These are phyloP conservation scores for Pavo muticus DNA, from an alignment of 2,113 vertebrate species.

Conservation along the genomic window DNA sequence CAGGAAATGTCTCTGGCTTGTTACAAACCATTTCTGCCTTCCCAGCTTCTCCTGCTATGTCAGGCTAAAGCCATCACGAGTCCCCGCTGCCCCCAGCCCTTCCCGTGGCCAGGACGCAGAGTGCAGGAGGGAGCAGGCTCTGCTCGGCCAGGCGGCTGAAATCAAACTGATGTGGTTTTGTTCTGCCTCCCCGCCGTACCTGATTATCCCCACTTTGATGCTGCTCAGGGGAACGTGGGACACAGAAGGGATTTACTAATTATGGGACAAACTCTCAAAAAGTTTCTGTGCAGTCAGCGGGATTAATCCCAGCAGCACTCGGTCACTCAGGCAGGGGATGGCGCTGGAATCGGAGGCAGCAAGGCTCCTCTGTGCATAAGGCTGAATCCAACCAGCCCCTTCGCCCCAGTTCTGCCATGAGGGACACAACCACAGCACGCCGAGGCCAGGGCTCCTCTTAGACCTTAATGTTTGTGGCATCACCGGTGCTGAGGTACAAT, in stretches of 20 bases:
- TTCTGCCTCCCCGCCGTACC: constrained; percentile 46
- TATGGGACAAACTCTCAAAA: constrained; percentile 44
- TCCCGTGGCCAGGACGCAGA: not conserved
- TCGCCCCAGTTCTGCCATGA: not conserved
- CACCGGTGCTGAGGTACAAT: too few species aligned
- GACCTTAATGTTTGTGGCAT: not conserved
- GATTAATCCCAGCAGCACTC: constrained; percentile 48
- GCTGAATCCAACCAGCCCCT: fast-evolving
- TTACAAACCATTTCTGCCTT: not conserved
- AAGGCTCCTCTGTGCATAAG: not conserved
- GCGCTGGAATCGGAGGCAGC: not conserved
- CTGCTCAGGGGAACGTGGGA: not conserved
- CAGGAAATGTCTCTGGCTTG: not conserved
- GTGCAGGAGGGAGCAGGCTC: constrained; percentile 22
- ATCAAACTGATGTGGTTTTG: not conserved
- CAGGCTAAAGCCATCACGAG: not conserved
- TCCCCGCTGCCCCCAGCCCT: not conserved
- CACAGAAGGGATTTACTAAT: constrained; percentile 40
- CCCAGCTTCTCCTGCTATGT: not conserved
- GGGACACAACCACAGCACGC: not conserved
- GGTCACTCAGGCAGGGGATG: not conserved
- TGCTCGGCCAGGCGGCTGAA: not conserved
- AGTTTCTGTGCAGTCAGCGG: constrained; percentile 27
- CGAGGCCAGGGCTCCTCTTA: not conserved
- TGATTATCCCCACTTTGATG: constrained; percentile 60